A percentile compares a stretch with the other conserved stretches of the same genome.
phyloP scores from a whole-genome alignment of 2,888 invertebrate genomes.

The Sphaeridia pumilis region DNA sequence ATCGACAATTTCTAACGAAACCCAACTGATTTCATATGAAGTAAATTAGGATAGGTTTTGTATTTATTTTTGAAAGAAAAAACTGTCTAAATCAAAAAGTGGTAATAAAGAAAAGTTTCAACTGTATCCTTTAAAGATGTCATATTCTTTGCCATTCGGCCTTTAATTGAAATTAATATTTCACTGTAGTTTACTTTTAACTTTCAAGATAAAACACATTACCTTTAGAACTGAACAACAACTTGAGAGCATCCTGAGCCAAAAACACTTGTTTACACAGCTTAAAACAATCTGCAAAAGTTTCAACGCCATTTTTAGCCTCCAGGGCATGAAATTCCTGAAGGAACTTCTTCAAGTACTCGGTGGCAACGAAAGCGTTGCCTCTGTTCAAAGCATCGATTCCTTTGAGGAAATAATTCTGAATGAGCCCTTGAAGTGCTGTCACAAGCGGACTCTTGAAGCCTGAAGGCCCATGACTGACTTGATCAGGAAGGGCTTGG shows the following conservation, averaged over 20 bases:
- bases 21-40: too few relatives aligned
- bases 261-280: conserved; percentile 26
- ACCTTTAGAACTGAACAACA: conserved; percentile 24
- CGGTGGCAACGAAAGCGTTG: conserved; percentile 20
- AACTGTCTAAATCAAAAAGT: too few relatives aligned
- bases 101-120: too few relatives aligned
- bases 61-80: too few relatives aligned
- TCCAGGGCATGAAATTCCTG: conserved; percentile 18
- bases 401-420: conserved; percentile 25
- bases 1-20: too few relatives aligned
- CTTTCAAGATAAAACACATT: neutral
- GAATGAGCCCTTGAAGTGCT: conserved; percentile 20
- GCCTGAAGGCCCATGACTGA: neutral
- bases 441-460: conserved; percentile 13
- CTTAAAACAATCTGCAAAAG: conserved; percentile 1
- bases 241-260: conserved; percentile 30
- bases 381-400: conserved; percentile 29
- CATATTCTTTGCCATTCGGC: too few relatives aligned
- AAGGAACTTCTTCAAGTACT: conserved; percentile 23
- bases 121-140: too few relatives aligned
- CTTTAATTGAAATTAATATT: too few relatives aligned
- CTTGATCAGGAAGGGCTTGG: conserved; percentile 39
- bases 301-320: neutral
- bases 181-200: too few relatives aligned
- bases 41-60: too few relatives aligned